Evolutionary conservation across 2,797 vertebrate genomes (phyloP).

Genomic region (Rhinogobio ventralis): DNA sequence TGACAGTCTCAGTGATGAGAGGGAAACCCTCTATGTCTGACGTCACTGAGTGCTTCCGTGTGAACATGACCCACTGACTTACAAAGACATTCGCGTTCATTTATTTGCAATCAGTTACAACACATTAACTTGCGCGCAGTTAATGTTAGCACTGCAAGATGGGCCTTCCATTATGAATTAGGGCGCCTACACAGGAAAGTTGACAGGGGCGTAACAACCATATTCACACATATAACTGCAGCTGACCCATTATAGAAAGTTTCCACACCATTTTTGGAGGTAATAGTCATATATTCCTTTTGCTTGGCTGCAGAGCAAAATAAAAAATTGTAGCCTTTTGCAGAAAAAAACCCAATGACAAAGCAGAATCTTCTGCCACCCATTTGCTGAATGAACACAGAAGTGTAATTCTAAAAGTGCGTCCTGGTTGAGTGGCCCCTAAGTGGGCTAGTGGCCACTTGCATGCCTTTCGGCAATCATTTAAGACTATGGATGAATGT

Average conservation of each 20-base stretch:
- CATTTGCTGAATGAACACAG: neutral
- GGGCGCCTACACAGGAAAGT: neutral
- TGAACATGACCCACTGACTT: constrained; percentile 27
- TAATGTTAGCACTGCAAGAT: neutral
- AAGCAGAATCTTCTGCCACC: neutral
- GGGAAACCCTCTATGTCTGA: constrained; percentile 32
- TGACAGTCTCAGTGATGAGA: constrained; percentile 29
- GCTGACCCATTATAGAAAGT: neutral
- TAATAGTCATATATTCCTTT: neutral
- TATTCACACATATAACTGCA: neutral
- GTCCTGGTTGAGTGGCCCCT: neutral
- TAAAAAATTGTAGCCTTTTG: neutral
- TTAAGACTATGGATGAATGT: neutral
- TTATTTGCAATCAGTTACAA: constrained; percentile 35
- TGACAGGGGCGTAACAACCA: neutral
- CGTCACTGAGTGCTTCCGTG: neutral
- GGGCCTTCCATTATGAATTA: neutral
- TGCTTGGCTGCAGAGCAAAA: neutral
- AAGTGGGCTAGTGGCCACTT: neutral
- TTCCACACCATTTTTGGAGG: neutral
- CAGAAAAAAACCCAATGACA: neutral
- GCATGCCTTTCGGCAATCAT: neutral
- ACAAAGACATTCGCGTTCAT: neutral
- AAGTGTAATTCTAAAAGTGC: neutral
- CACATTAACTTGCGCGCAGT: constrained; percentile 18